phyloP scores from a whole-genome alignment of 1,140 invertebrate genomes.

The Coenobita brevimanus region DNA sequence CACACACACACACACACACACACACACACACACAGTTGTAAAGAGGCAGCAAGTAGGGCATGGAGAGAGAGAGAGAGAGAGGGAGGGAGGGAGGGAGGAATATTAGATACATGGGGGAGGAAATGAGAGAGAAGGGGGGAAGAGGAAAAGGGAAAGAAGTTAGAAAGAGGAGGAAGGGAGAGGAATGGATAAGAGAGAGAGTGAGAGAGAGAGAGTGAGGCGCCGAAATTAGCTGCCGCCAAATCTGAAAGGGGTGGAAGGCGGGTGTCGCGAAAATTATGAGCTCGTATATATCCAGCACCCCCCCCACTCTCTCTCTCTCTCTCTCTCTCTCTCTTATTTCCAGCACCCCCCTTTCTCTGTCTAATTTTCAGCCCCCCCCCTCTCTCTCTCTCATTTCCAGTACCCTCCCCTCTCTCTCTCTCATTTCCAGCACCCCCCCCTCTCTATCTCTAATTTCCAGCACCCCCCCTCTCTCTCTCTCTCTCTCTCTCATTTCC shows the following conservation, averaged over 20 bases:
- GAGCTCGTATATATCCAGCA: neutral
- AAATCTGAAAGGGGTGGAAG: too few relatives aligned
- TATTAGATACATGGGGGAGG: neutral
- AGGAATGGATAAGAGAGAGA: neutral
- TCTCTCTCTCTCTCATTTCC: neutral
- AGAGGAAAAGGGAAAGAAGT: neutral
- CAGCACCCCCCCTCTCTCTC: neutral
- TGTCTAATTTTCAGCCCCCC: too few relatives aligned
- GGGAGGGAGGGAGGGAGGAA: neutral
- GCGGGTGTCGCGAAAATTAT: neutral
- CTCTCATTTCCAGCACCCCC: neutral
- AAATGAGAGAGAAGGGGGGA: neutral
- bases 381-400: neutral
- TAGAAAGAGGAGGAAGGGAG: neutral
- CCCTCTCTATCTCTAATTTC: neutral
- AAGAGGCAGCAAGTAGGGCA: neutral
- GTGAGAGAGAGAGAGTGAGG: neutral
- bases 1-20: neutral
- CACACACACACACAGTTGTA: neutral
- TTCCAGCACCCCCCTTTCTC: neutral
- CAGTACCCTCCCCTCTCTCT: neutral
- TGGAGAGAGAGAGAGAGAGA: constrained; percentile 25
- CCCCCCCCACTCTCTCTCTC: neutral
- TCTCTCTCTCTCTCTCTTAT: neutral
- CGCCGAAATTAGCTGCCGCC: too few relatives aligned